Evolutionary conservation across 2,888 invertebrate genomes (phyloP), one percentile per base, ranked within the genome.

Genomic region (Adelphocoris suturalis): DNA sequence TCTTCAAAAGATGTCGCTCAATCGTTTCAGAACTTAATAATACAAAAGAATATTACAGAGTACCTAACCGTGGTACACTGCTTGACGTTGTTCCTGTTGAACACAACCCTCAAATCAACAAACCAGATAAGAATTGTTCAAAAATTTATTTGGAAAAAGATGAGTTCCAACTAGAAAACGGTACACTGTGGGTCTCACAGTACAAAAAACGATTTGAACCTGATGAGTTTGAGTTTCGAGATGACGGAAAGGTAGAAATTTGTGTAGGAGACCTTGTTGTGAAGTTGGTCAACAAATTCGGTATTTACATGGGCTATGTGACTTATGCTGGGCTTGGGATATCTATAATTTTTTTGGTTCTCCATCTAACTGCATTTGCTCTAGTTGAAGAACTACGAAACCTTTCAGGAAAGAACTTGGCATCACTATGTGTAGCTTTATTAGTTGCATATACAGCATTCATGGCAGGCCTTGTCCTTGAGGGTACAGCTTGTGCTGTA

Each of bases 361-460:
- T 94, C 7, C 94, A 94, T 91, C 92, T 95, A 19, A 91, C 93
- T 3, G 94, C 94, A 0, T 94, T 94, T 92, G 91, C 93, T 46
- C 90, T 94, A 23, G 93, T 94, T 23, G 93, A 94, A 0, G 94
- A 94, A 85, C 92, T 95, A 76, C 93, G 94, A 75, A 95, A 94
- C 91, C 92, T 94, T 52, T 94, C 94, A 4, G 95, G 94, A 23
- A 94, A 94, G 92, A 94, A 94, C 91, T 92, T 95, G 78, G 94
- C 94, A n/a, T 94, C 94, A n/a, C 93, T 94, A 14, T 93, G 94
- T 84, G 92, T 93, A 11, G 93, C 94, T 0, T 93, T 95, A 13
- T 93, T 95, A 88, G 91, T 93, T 11, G 94, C 94, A 0, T 94
- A 95, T 92, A 91, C 93, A n/a, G 92, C 93, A 75, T 94, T 94